These are phyloP conservation scores for Epirrhoe alternata DNA, from an alignment of 2,888 invertebrate genomes.

Conservation along the genomic window DNA sequence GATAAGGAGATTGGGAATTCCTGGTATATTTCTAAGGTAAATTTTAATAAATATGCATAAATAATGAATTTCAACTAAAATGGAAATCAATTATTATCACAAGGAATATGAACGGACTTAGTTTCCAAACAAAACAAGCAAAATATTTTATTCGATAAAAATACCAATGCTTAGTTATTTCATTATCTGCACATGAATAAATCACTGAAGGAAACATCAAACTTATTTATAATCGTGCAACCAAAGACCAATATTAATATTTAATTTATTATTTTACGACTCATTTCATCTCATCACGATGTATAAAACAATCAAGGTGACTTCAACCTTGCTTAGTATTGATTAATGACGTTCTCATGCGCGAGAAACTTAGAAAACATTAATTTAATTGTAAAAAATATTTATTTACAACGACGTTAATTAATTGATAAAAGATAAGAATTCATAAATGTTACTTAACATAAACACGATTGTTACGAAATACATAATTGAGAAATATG, in stretches of 20 bases:
- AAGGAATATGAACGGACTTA: no score
- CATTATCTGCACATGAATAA: neutral
- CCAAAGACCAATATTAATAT: conserved; percentile 38
- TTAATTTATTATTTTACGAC: conserved; percentile 47
- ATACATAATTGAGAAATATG: neutral
- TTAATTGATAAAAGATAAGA: conserved; percentile 46
- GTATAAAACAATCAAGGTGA: conserved; percentile 59
- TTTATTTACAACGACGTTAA: conserved; percentile 57
- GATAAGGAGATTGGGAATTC: conserved; percentile 2
- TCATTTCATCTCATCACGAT: conserved; percentile 55
- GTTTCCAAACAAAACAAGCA: no score
- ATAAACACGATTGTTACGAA: conserved; percentile 18
- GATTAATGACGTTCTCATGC: conserved; percentile 67
- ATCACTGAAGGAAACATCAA: conserved; percentile 34
- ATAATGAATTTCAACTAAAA: neutral
- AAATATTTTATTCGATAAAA: no score
- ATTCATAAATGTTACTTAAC: conserved; percentile 39
- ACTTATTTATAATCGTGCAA: conserved; percentile 43
- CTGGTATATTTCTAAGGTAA: conserved; percentile 3
- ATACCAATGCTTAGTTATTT: neutral
- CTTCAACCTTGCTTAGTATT: conserved; percentile 65
- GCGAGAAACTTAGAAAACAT: conserved; percentile 53
- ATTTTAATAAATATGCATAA: neutral
- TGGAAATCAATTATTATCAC: no score
- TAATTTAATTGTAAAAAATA: conserved; percentile 30